Base-by-base conservation (phyloP, 1,140 invertebrate genomes). In the Camponotus pennsylvanicus region DNA sequence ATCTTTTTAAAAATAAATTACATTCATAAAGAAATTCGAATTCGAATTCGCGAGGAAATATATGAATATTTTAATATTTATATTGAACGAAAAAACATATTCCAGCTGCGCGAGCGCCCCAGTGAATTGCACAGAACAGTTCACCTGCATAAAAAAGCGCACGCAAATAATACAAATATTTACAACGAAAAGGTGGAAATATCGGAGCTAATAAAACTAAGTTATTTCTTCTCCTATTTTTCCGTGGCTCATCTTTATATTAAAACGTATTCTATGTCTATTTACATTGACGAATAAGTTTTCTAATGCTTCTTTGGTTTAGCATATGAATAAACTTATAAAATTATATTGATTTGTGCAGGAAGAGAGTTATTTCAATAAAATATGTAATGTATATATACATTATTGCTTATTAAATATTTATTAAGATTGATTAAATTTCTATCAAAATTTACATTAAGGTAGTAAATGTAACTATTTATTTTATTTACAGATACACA, bases 21-120 rank as follows among this genome's bases (percentile, higher is more conserved):
- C 52, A 2, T 9, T 37, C 27, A 27, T 27, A 27, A 27, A 27
- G 27, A 27, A 27, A 27, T 27, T 27, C 27, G 27, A 27, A 27
- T 27, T 79, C 11, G 2, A 79, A 79, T 67, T 67, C 37, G 13
- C 45, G 21, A 55, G 69, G 2, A 70, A 70, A 69, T 79, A 15
- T 37, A 55, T 45, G 6, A 40, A 21, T 70, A 40, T 70, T 80
- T 80, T 64, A 69, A 80, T 69, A 80, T 69, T 70, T 70, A 79
- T 69, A 69, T 69, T 40, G 34, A 70, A 27, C 9, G 9, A 7
- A 52, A 80, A 69, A 27, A 27, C 1, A 70, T 45, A 45, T 57
- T 69, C 13, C 15, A 37, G 45, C 40, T 45, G 3, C 59, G 15
- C 27, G 9, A 9, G 42, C 42, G 21, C n/a, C 27, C n/a, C 11